Percentiles rank a stretch among this genome's conserved stretches.
Evolutionary conservation across 2,113 vertebrate species (phyloP).

Genomic region (Dicentrarchus labrax): DNA sequence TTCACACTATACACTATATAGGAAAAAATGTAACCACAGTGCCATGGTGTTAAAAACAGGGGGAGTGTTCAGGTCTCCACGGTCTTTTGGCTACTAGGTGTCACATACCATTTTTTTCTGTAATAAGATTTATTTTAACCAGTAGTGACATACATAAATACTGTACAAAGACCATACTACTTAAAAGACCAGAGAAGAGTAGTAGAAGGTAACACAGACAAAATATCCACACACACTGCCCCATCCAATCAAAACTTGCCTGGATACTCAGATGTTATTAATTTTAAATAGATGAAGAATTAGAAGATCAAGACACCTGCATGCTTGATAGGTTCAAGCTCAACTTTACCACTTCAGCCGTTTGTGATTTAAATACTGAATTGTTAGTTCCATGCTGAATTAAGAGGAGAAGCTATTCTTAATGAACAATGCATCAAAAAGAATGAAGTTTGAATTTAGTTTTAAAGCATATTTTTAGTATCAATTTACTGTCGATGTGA

Average conservation of each 20-base stretch:
- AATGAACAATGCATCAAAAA: no score
- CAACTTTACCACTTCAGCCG: background rate
- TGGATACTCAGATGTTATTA: background rate
- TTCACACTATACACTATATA: background rate
- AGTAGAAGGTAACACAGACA: no score
- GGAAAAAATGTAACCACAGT: background rate
- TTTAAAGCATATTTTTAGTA: background rate
- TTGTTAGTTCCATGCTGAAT: background rate
- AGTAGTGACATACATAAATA: no score
- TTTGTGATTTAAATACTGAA: background rate
- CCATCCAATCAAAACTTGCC: background rate
- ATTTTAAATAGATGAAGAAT: background rate
- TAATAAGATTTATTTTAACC: no score
- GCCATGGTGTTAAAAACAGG: no score
- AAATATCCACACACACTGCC: background rate
- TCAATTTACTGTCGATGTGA: no score
- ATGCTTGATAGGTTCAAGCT: background rate
- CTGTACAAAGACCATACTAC: no score
- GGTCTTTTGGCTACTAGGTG: background rate
- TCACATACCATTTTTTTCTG: background rate
- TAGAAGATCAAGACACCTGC: background rate
- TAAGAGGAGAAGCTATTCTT: background rate
- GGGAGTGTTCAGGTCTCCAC: no score
- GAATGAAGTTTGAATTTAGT: background rate
- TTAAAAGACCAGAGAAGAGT: no score